These are phyloP conservation scores for Dasypogon diadema DNA, from an alignment of 2,888 invertebrate genomes.

Conservation along the genomic window DNA sequence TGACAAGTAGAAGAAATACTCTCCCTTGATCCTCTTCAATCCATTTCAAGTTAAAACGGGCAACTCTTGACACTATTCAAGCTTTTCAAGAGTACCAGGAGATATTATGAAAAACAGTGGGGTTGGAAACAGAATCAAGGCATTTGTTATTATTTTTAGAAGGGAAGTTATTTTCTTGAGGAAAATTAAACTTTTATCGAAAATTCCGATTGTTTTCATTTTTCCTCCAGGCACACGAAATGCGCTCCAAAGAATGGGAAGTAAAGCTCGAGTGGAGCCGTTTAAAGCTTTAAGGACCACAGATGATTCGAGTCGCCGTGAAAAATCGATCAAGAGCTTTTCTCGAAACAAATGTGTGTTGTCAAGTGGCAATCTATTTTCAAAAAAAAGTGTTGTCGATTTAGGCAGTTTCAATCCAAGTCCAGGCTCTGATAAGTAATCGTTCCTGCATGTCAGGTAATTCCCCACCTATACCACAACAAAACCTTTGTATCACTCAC, in stretches of 20 bases:
- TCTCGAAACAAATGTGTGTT: background rate
- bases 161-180: background rate
- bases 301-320: slow-evolving; percentile 17
- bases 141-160: no score
- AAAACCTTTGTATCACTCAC: no score
- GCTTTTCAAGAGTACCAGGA: background rate
- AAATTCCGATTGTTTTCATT: slow-evolving; percentile 10
- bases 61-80: slow-evolving; percentile 40
- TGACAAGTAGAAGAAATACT: slow-evolving; percentile 6
- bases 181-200: background rate
- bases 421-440: no score
- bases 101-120: slow-evolving; percentile 2
- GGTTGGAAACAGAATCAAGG: background rate
- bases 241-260: background rate
- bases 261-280: slow-evolving; percentile 20
- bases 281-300: slow-evolving; percentile 29
- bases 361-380: background rate
- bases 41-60: slow-evolving; percentile 35
- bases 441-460: slow-evolving; percentile 3
- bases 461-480: no score
- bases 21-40: slow-evolving; percentile 28
- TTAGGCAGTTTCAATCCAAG: background rate
- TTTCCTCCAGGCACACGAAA: background rate
- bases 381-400: background rate
- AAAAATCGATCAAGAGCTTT: slow-evolving; percentile 27